Evolutionary conservation across 1,140 invertebrate genomes (phyloP).

Genomic region (Dolichoris vasculosae): DNA sequence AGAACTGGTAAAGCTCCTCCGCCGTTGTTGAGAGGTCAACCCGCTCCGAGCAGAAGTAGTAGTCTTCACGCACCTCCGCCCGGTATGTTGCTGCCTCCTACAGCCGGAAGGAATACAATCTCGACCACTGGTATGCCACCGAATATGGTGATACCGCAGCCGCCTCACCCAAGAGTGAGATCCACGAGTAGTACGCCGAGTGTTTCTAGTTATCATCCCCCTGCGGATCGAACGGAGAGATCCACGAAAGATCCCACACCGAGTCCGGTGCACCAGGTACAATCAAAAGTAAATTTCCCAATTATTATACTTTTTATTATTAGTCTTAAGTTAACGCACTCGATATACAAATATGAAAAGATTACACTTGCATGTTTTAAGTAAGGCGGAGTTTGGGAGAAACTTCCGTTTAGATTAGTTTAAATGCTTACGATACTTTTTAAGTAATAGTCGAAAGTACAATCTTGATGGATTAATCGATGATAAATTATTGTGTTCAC

Average conservation of each 20-base stretch:
- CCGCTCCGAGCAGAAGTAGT: conserved; percentile 69
- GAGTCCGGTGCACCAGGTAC: conserved; percentile 70
- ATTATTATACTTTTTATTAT: conserved; percentile 3
- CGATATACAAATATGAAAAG: neutral
- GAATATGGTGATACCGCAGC: conserved; percentile 78
- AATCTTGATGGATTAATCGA: conserved; percentile 47
- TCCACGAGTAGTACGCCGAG: conserved; percentile 63
- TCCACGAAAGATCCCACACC: conserved; percentile 73
- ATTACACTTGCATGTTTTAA: neutral
- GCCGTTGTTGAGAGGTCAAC: conserved; percentile 68
- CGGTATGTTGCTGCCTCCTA: conserved; percentile 75
- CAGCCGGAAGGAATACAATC: conserved; percentile 71
- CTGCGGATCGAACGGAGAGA: conserved; percentile 71
- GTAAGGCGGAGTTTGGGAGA: neutral
- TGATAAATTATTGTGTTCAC: conserved; percentile 65
- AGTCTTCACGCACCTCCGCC: conserved; percentile 76
- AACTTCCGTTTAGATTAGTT: neutral
- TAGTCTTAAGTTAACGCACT: neutral
- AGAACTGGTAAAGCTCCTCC: conserved; percentile 71
- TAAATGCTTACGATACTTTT: neutral
- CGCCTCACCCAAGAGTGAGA: conserved; percentile 73
- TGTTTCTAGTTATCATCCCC: conserved; percentile 71
- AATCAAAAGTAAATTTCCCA: conserved; percentile 46
- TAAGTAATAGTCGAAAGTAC: conserved; percentile 33
- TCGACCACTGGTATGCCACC: conserved; percentile 75